phyloP scores from a whole-genome alignment of 2,113 vertebrate genomes.

The Mustelus asterias region DNA sequence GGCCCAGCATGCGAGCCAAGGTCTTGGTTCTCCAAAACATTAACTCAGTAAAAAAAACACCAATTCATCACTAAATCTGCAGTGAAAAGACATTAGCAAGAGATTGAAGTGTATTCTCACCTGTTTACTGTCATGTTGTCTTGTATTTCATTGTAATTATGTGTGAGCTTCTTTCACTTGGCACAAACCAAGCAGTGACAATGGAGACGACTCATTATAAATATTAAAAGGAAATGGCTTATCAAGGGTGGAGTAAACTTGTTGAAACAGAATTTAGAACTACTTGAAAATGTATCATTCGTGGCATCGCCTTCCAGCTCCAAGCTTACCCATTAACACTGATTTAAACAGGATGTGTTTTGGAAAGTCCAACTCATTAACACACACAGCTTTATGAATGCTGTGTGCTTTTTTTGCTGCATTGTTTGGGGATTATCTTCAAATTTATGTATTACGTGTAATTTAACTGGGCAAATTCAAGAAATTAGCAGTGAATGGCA shows the following conservation, averaged over 20 bases:
- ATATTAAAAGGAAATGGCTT: conserved; percentile 8
- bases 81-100: neutral
- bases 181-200: neutral
- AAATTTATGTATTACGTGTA: neutral
- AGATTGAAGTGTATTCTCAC: neutral
- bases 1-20: neutral
- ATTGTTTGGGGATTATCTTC: neutral
- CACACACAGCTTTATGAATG: neutral
- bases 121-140: neutral
- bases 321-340: neutral
- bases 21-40: neutral
- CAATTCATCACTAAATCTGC: neutral
- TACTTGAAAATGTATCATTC: neutral
- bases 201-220: neutral
- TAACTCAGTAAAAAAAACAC: neutral
- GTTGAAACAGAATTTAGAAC: neutral
- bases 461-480: neutral
- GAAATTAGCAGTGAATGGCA: neutral
- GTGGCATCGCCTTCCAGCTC: neutral
- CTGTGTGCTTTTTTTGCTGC: neutral
- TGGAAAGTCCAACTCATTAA: neutral
- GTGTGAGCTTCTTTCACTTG: neutral
- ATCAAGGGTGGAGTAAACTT: neutral
- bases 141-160: conserved; percentile 9
- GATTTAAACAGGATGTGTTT: neutral